These are phyloP conservation scores for Pholis gunnellus DNA, from an alignment of 2,113 vertebrate species.

Conservation along the genomic window DNA sequence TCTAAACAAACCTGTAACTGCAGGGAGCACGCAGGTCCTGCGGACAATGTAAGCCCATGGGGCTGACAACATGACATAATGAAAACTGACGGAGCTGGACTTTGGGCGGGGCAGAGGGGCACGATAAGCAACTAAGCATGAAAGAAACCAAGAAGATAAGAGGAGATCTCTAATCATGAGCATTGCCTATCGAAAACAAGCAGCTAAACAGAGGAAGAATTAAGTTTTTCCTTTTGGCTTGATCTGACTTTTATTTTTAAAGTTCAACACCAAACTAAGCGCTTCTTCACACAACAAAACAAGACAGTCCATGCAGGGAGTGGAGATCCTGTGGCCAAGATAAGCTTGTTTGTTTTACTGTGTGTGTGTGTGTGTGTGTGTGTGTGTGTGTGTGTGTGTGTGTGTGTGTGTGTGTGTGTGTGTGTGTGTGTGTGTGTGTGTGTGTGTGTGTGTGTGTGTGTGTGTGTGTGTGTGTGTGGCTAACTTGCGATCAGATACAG, in stretches of 20 bases:
- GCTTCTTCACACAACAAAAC: constrained; percentile 12
- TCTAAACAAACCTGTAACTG: neutral
- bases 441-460: constrained; percentile 1
- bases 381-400: constrained; percentile 9
- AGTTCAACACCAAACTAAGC: constrained; percentile 5
- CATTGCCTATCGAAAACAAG: neutral
- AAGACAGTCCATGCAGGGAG: neutral
- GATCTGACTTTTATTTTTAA: constrained; percentile 24
- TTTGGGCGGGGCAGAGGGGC: neutral
- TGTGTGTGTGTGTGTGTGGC: constrained; percentile 1
- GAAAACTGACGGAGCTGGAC: constrained; percentile 1
- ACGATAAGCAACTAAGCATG: neutral
- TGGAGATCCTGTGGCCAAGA: constrained; percentile 25
- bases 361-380: neutral
- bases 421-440: neutral
- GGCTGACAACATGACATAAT: neutral
- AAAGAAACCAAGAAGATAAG: neutral
- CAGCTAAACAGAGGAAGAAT: neutral
- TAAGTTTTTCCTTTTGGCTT: neutral
- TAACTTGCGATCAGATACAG: constrained; percentile 18
- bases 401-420: constrained; percentile 12
- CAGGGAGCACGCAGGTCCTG: neutral
- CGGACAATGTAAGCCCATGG: neutral
- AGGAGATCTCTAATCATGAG: neutral
- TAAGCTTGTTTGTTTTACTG: constrained; percentile 25